phyloP scores from a whole-genome alignment of 2,888 invertebrate genomes.

The Salpingus planirostris region DNA sequence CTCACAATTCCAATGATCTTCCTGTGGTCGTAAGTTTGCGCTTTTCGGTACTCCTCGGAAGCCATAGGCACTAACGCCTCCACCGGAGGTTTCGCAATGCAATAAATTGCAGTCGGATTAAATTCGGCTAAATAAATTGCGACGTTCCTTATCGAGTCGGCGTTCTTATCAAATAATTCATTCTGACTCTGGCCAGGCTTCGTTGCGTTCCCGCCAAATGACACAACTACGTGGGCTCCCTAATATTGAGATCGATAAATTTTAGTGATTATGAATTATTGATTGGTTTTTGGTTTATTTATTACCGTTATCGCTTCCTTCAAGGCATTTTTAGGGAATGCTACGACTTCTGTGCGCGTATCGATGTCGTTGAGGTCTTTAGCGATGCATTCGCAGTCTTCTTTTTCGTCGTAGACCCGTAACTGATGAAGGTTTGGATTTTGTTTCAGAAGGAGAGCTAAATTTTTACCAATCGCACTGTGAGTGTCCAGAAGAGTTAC shows the following conservation, averaged over 20 bases:
- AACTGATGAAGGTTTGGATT: slow-evolving; percentile 30
- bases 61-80: slow-evolving; percentile 37
- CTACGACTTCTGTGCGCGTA: slow-evolving; percentile 28
- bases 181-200: slow-evolving; percentile 22
- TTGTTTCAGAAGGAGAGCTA: slow-evolving; percentile 33
- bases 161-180: slow-evolving; percentile 31
- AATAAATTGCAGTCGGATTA: slow-evolving; percentile 32
- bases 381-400: slow-evolving; percentile 24
- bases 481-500: slow-evolving; percentile 22
- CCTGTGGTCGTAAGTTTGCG: slow-evolving; percentile 28
- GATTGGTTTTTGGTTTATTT: too few relatives aligned
- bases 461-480: slow-evolving; percentile 21
- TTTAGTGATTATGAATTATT: neutral
- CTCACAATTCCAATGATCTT: slow-evolving; percentile 34
- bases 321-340: slow-evolving; percentile 30
- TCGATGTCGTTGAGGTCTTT: slow-evolving; percentile 36
- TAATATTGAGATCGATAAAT: slow-evolving; percentile 7
- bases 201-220: slow-evolving; percentile 31
- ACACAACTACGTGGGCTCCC: slow-evolving; percentile 32
- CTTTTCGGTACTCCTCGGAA: slow-evolving; percentile 37
- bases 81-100: slow-evolving; percentile 35
- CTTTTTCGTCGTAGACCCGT: slow-evolving; percentile 29
- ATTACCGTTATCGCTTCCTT: slow-evolving; percentile 31
- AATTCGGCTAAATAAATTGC: slow-evolving; percentile 34
- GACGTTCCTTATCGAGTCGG: slow-evolving; percentile 29